Evolutionary conservation across 2,888 invertebrate species (phyloP), one percentile per base, ranked within the genome.

Genomic region (Drosophila quasianomalipes): DNA sequence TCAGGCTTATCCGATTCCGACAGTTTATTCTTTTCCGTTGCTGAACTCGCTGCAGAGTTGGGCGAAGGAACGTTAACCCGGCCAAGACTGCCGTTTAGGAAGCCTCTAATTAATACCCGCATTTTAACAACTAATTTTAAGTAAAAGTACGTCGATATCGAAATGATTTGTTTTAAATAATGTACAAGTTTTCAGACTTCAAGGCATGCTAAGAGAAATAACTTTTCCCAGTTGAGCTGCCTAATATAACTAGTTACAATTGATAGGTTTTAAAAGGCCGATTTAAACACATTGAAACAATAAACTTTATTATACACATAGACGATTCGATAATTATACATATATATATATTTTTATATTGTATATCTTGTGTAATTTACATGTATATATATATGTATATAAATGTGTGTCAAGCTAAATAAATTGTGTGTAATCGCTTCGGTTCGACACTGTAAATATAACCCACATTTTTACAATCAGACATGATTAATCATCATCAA

Each of bases 221-320:
- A 22, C 1, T 47, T 47, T 47, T 16, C 47, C 14, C 7, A 22
- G 7, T 26, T 47, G 22, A 47, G 22, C 22, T 9, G 22, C 14
- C 47, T 26, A 9, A 4, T 7, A 1, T 2, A 47, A 9, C 4
- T 16, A 7, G 22, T 16, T 4, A 1, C 14, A 49, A 28, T 7
- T 28, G 4, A 19, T 47, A 1, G 4, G 7, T 44, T 22, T 44
- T 6, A 12, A 59, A 70, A 53, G 14, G 39, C 47, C 1, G 4
- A 55, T 69, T 69, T 35, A 78, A 85, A 72, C 74, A 70, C 78
- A 75, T 81, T 81, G 70, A 85, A 85, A 88, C 90, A 85, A 85
- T 87, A 85, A 87, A 81, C 89, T 86, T 86, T 86, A 86, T 86
- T 85, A 61, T 74, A 80, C 75, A 90, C 67, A 78, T 67, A 79